phyloP scores from a whole-genome alignment of 1,140 invertebrate species.

The Nasonia longicornis region DNA sequence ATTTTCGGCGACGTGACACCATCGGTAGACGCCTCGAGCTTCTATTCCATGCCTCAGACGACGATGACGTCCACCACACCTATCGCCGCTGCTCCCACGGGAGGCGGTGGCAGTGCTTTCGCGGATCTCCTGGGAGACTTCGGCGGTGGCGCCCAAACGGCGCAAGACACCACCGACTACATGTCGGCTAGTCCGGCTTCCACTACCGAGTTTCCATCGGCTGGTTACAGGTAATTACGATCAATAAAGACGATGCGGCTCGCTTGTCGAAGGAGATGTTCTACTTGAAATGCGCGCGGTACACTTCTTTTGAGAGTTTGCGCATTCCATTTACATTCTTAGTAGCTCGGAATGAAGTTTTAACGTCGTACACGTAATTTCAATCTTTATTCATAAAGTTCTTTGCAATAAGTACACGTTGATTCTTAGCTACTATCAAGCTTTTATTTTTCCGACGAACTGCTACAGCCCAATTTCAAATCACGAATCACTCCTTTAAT shows the following conservation, averaged over 20 bases:
- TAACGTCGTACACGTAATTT: no score
- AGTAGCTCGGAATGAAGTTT: no score
- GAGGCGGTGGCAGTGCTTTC: neutral
- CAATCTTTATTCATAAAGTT: no score
- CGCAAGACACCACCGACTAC: conserved; percentile 37
- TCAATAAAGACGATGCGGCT: no score
- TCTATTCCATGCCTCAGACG: conserved; percentile 23
- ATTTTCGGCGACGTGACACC: neutral
- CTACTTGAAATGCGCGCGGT: no score
- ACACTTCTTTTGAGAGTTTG: no score
- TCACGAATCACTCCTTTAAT: neutral
- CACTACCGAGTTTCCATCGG: conserved; percentile 56
- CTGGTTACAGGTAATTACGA: conserved; percentile 10
- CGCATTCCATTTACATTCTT: no score
- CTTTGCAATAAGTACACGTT: no score
- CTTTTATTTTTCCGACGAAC: no score
- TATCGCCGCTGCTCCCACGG: neutral
- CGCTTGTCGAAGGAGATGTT: neutral
- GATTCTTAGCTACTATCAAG: no score
- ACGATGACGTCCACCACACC: conserved; percentile 47
- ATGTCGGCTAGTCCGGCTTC: conserved; percentile 54
- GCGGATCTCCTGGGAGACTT: conserved; percentile 61
- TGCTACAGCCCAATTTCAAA: no score
- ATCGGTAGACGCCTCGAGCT: conserved; percentile 5
- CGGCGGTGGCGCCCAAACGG: conserved; percentile 31